Base-by-base conservation (phyloP, 1,140 invertebrate species). In the Agraylea sexmaculata region DNA sequence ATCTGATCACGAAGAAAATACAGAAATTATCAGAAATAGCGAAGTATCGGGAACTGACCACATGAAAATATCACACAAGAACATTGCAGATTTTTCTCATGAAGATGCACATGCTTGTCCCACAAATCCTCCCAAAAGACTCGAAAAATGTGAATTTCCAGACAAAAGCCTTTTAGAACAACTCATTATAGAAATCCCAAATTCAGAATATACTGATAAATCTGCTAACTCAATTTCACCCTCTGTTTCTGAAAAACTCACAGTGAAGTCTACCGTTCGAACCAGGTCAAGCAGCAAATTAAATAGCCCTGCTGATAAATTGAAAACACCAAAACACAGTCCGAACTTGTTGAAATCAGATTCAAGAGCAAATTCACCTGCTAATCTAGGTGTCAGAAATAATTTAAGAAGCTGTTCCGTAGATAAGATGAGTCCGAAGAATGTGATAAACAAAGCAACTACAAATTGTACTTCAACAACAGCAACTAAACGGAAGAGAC, bases 141-240 rank as follows among this genome's bases (percentile, higher is more conserved):
- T 68, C 4, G 39, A 50, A 20, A 63, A 68, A 38, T 63, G 60
- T n/a, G 62, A 66, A 39, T 66, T 67, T 47, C 62, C 63, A 2
- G 63, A 68, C 41, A 81, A 82, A 51, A 79, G 76, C 28, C 58
- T 83, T 23, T 57, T 83, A 5, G 80, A 85, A 52, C 80, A 83
- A 52, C 62, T 85, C 36, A 62, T 82, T 0, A 85, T 85, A 47
- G 81, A 85, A 50, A 86, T 85, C 43, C 83, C 83, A 3, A 69
- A 71, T 37, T 56, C 59, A 4, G 75, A 77, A 19, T 69, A 63
- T 34, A 60, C 57, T 11, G 69, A 70, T 6, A 74, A 74, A 40
- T 58, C 70, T 40, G 67, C 69, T 2, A 54, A 60, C 45, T 64
- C 66, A 4, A 57, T 60, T n/a, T 66, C 63, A 0, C 65, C 64